Conservation (phyloP, 1,140 invertebrate species). For the Liolophura sinensis region DNA sequence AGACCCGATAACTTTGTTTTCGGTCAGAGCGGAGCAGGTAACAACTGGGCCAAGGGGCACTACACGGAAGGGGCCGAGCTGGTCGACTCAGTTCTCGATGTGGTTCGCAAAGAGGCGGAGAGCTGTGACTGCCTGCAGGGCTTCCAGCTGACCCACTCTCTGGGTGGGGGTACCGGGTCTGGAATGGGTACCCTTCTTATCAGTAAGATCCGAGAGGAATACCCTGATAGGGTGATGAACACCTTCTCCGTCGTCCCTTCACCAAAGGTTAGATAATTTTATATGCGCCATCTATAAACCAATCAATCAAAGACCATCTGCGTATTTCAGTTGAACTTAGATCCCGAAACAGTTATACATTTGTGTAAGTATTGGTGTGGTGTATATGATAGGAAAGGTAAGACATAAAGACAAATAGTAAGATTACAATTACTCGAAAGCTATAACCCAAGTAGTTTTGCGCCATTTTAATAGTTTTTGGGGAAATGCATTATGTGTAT, state of each 20-base stretch:
- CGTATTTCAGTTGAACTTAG: neutral
- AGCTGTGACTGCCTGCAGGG: constrained; percentile 75
- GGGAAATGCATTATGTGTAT: no score
- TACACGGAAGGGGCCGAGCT: constrained; percentile 94
- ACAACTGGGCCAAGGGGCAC: constrained; percentile 92
- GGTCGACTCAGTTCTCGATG: constrained; percentile 79
- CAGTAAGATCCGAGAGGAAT: constrained; percentile 66
- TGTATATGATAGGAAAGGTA: no score
- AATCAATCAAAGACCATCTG: neutral
- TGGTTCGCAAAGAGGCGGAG: constrained; percentile 84
- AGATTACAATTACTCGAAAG: no score
- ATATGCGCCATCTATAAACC: neutral
- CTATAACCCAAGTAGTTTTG: no score
- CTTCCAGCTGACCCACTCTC: constrained; percentile 79
- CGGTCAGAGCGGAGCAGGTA: constrained; percentile 70
- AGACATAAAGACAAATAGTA: no score
- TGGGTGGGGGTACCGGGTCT: constrained; percentile 62
- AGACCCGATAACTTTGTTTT: constrained; percentile 76
- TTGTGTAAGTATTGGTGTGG: constrained; percentile 43
- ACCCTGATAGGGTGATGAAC: constrained; percentile 87
- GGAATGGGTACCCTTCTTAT: constrained; percentile 65
- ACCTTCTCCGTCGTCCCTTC: constrained; percentile 90
- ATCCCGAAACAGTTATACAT: constrained; percentile 43
- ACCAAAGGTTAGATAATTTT: constrained; percentile 68
- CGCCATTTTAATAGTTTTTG: no score